Evolutionary conservation across 2,888 invertebrate genomes (phyloP).

Genomic region (Andricus quercusramuli): DNA sequence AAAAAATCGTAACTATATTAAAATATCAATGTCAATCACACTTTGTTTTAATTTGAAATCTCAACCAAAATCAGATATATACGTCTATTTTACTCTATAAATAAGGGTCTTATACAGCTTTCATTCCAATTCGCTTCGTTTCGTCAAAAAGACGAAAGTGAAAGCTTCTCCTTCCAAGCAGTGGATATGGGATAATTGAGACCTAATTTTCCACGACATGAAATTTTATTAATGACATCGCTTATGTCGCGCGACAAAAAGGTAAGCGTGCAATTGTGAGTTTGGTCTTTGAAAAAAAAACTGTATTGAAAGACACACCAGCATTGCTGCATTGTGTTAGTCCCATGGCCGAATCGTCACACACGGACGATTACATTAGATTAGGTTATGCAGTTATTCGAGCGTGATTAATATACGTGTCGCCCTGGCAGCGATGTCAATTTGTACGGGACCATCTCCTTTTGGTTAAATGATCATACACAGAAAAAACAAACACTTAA

Average conservation of each 20-base stretch:
- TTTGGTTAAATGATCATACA: neutral
- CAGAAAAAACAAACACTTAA: no score
- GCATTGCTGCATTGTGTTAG: conserved; percentile 57
- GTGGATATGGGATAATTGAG: conserved; percentile 59
- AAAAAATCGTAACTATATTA: no score
- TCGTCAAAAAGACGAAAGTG: neutral
- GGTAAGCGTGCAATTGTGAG: conserved; percentile 60
- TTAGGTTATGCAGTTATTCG: conserved; percentile 72
- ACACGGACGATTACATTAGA: conserved; percentile 72
- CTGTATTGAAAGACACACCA: conserved; percentile 55
- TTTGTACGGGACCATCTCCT: conserved; percentile 45
- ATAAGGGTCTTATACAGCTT: neutral
- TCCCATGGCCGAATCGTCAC: conserved; percentile 61
- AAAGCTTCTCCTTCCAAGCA: neutral
- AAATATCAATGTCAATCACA: neutral
- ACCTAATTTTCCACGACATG: conserved; percentile 77
- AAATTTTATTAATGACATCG: conserved; percentile 73
- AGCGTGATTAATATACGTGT: conserved; percentile 66
- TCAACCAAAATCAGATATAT: neutral
- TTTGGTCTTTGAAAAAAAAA: conserved; percentile 55
- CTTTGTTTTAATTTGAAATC: neutral
- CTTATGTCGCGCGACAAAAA: neutral
- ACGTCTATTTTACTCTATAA: neutral
- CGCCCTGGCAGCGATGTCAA: conserved; percentile 53
- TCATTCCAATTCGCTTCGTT: conserved; percentile 2